Evolutionary conservation across 2,797 vertebrate genomes (phyloP).

Genomic region (Hypotaenidia philippensis): DNA sequence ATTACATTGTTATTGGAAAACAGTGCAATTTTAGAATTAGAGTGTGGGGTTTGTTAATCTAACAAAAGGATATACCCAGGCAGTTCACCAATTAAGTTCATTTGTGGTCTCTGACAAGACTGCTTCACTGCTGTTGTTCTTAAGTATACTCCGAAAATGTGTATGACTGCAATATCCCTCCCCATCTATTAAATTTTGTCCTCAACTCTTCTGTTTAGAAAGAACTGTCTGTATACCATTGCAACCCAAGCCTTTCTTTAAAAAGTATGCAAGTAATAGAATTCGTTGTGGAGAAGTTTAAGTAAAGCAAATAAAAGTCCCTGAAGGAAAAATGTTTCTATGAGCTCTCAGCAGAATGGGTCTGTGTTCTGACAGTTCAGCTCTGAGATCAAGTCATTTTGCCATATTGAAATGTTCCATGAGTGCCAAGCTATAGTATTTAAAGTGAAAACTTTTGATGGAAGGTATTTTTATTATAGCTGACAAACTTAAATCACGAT

Average conservation of each 20-base stretch:
- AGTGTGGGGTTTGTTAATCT: no score
- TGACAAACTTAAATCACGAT: not conserved
- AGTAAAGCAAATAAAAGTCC: not conserved
- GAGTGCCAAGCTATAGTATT: not conserved
- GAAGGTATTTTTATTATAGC: not conserved
- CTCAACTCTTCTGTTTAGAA: not conserved
- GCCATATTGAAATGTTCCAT: not conserved
- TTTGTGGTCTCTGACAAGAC: not conserved
- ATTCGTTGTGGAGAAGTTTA: not conserved
- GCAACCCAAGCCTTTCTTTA: not conserved
- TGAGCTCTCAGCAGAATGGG: not conserved
- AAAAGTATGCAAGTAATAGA: not conserved
- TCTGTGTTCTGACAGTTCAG: not conserved
- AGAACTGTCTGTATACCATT: not conserved
- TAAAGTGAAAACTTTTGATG: not conserved
- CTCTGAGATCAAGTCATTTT: not conserved
- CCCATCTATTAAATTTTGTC: not conserved
- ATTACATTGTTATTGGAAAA: not conserved
- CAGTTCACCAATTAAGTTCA: not conserved
- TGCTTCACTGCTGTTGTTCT: not conserved
- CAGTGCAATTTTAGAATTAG: not conserved
- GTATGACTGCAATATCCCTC: accelerated
- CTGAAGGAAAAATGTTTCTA: not conserved
- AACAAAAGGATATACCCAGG: not conserved
- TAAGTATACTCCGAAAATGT: not conserved